phyloP scores from a whole-genome alignment of 2,888 invertebrate species.

The Actias luna region DNA sequence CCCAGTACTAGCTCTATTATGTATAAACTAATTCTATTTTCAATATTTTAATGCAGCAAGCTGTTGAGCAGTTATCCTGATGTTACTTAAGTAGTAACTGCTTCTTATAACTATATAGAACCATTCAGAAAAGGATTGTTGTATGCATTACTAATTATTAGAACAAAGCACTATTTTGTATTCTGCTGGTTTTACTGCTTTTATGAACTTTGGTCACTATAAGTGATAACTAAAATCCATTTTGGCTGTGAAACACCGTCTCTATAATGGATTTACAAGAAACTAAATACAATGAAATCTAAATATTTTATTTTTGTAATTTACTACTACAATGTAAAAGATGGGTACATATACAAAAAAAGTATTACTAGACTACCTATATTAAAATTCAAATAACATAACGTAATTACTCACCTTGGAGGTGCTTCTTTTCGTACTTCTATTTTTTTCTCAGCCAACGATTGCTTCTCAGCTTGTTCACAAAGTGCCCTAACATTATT shows the following conservation, averaged over 20 bases:
- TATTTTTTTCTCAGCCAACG: slow-evolving; percentile 53
- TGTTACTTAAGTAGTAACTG: too few species aligned
- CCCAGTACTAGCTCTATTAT: too few species aligned
- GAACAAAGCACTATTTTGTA: too few species aligned
- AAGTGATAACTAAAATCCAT: not conserved
- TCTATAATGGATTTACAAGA: not conserved
- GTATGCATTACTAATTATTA: too few species aligned
- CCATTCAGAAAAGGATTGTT: too few species aligned
- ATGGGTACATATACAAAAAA: not conserved
- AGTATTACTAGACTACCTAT: not conserved
- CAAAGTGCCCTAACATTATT: slow-evolving; percentile 65
- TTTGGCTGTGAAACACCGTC: not conserved
- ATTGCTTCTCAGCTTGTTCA: slow-evolving; percentile 38
- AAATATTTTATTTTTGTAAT: not conserved
- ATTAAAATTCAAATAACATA: not conserved
- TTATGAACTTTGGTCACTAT: not conserved
- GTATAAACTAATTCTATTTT: too few species aligned
- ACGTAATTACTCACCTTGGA: slow-evolving; percentile 45
- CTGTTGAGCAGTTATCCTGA: too few species aligned
- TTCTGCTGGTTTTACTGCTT: too few species aligned
- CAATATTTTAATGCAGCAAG: too few species aligned
- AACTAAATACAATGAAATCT: not conserved
- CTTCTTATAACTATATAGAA: too few species aligned
- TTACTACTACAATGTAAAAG: not conserved
- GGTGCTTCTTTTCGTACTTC: slow-evolving; percentile 57